Evolutionary conservation across 1,140 invertebrate genomes (phyloP).

Genomic region (Physella acuta): DNA sequence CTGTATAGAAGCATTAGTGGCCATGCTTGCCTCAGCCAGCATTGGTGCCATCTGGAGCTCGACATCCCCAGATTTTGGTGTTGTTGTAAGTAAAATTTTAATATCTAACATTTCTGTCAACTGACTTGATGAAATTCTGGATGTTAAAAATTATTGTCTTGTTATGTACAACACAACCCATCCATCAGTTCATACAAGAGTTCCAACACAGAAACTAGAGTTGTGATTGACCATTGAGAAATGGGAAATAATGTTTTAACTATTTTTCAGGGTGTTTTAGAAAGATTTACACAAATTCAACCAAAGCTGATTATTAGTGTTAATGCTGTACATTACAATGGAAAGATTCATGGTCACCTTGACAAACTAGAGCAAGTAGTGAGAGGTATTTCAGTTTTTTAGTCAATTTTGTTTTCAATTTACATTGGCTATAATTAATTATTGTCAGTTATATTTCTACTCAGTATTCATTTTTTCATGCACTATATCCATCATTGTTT

Average conservation of each 20-base stretch:
- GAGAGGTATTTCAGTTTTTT: conserved; percentile 38
- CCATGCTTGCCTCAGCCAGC: conserved; percentile 64
- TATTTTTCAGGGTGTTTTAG: conserved; percentile 59
- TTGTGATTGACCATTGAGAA: too few species aligned
- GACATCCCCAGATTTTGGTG: conserved; percentile 67
- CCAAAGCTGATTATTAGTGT: conserved; percentile 65
- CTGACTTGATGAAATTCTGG: too few species aligned
- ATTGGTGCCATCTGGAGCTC: conserved; percentile 67
- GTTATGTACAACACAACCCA: too few species aligned
- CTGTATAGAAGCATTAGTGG: conserved; percentile 61
- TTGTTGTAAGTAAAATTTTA: conserved; percentile 61
- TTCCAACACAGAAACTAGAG: too few species aligned
- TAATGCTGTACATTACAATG: conserved; percentile 66
- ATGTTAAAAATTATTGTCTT: too few species aligned
- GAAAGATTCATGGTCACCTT: conserved; percentile 63
- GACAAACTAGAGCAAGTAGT: conserved; percentile 64
- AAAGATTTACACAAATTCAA: conserved; percentile 63
- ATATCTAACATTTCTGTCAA: too few species aligned
- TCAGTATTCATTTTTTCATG: too few species aligned
- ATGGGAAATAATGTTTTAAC: too few species aligned
- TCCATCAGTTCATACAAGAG: too few species aligned
- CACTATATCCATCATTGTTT: too few species aligned
- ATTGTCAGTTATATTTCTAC: too few species aligned
- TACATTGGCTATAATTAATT: not conserved
- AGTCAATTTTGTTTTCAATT: not conserved